These are phyloP conservation scores for Clunio marinus DNA, from an alignment of 2,888 invertebrate species.

Conservation along the genomic window DNA sequence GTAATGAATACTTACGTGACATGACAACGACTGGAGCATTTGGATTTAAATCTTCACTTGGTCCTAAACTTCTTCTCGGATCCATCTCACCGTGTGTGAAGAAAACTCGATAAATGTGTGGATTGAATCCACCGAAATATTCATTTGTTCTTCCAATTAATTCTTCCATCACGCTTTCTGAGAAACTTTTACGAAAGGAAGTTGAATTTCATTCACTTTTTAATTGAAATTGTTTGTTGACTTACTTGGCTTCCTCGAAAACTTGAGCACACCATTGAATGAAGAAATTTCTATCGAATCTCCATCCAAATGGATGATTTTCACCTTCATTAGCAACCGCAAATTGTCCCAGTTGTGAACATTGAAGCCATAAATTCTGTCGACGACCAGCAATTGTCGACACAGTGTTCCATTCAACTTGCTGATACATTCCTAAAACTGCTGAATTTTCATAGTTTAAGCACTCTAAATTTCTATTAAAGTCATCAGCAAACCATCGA, in stretches of 20 bases:
- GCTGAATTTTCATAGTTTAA: neutral
- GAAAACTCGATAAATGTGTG: neutral
- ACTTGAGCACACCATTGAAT: slow-evolving; percentile 13
- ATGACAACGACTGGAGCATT: neutral
- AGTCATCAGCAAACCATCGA: slow-evolving; percentile 32
- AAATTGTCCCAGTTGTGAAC: slow-evolving; percentile 22
- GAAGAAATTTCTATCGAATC: slow-evolving; percentile 11
- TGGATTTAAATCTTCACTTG: neutral
- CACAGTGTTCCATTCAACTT: neutral
- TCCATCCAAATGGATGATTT: slow-evolving; percentile 23
- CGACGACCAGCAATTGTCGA: neutral
- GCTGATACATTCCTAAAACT: neutral
- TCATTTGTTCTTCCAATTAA: slow-evolving; percentile 4
- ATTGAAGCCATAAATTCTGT: slow-evolving; percentile 17
- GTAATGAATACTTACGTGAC: neutral
- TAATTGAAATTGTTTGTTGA: no score
- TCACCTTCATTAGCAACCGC: neutral
- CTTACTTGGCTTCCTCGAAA: slow-evolving; percentile 8
- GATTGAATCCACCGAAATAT: slow-evolving; percentile 4
- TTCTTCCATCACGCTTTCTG: no score
- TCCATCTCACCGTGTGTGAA: slow-evolving; percentile 25
- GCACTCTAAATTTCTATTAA: slow-evolving; percentile 12
- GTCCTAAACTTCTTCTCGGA: neutral
- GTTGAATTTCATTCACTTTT: no score
- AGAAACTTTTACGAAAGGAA: no score